Percentiles rank a stretch among this genome's conserved stretches.
These are phyloP conservation scores for Scleropages formosus DNA, from an alignment of 2,797 vertebrate species.

Conservation along the genomic window DNA sequence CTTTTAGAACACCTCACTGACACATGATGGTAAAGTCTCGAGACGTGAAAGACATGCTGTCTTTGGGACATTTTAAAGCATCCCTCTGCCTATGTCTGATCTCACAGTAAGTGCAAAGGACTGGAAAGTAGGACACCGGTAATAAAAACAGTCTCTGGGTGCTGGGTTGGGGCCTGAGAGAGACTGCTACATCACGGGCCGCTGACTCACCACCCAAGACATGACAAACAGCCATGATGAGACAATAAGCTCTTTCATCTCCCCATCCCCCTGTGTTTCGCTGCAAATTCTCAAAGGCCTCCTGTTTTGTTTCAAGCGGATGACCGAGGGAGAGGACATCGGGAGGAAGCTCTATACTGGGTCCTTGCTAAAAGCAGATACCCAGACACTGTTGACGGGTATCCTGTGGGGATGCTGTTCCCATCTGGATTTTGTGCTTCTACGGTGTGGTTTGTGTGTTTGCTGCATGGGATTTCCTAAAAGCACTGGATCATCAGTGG, in stretches of 20 bases:
- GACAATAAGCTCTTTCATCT: conserved; percentile 27
- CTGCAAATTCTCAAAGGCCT: conserved; percentile 28
- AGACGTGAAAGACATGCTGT: background rate
- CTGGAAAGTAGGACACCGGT: conserved; percentile 17
- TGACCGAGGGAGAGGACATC: conserved; percentile 14
- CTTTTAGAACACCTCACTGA: background rate
- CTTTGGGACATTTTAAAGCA: background rate
- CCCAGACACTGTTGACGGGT: background rate
- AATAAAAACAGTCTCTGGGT: conserved; percentile 16
- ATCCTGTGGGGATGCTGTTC: background rate
- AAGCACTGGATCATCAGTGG: background rate
- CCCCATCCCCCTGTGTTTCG: background rate
- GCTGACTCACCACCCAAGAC: conserved; percentile 24
- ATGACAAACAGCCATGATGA: conserved; percentile 11
- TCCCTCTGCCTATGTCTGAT: background rate
- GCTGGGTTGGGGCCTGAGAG: conserved; percentile 5
- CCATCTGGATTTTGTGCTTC: background rate
- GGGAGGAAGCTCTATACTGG: background rate
- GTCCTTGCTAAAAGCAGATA: conserved; percentile 1
- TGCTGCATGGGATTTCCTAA: background rate
- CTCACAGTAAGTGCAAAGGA: background rate
- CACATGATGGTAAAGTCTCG: background rate
- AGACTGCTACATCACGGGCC: background rate
- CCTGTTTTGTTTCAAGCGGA: conserved; percentile 31
- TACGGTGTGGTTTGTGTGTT: background rate